Evolutionary conservation across 2,888 invertebrate genomes (phyloP), one percentile per base, ranked within the genome.

Genomic region (Folsomia manolachei): DNA sequence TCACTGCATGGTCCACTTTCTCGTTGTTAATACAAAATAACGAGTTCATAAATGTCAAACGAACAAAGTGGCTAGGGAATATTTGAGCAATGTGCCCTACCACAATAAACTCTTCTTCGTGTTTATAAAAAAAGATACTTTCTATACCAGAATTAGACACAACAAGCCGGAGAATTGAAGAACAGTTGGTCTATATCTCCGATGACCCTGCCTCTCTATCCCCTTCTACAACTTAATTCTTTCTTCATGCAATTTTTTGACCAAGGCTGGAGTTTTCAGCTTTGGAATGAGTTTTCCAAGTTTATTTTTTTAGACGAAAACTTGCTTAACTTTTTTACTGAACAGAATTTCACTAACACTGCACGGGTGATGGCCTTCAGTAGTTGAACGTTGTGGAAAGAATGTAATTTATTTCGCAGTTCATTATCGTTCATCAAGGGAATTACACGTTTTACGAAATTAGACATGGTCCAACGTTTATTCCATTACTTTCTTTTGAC

Each of bases 31-130:
- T 66, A 52, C 52, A 66, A 66, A 66, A 27, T 66, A 66, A 66
- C 65, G 65, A 52, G 65, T 66, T 66, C 65, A 66, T 66, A 66
- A 66, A 66, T 66, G 65, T 66, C 65, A 66, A 66, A 27, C 2
- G 65, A 51, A 66, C 65, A 66, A 66, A 66, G 52, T 66, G 52
- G 21, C n/a, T 19, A 19, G 52, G 65, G 65, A 66, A 66, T 66
- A 66, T 66, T 66, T 66, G 52, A 66, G 65, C 21, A 56, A 56
- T 56, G 56, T n/a, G n/a, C 56, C 51, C 9, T 18, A 9, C 51
- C 9, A 56, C 56, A 7, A 7, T 19, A 56, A 14, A 56, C 7
- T 14, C 7, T 56, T 56, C 56, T 19, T n/a, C n/a, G n/a, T n/a
- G n/a, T n/a, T n/a, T n/a, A n/a, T n/a, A n/a, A n/a, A n/a, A n/a